Evolutionary conservation across 1,140 invertebrate species (phyloP).

Genomic region (Heliconius nattereri): DNA sequence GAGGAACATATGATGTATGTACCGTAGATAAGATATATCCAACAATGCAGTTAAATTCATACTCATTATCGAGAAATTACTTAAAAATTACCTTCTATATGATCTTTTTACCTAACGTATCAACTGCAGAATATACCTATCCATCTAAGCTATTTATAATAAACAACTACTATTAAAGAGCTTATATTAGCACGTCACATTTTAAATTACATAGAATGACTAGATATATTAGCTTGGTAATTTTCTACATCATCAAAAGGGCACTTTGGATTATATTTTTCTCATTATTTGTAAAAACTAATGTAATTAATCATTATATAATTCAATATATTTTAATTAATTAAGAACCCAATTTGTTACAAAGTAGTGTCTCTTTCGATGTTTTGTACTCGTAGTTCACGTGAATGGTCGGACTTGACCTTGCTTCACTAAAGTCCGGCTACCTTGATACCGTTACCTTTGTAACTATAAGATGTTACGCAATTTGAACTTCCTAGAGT

Average conservation of each 20-base stretch:
- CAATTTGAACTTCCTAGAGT: neutral
- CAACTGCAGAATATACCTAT: neutral
- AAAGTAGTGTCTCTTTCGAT: neutral
- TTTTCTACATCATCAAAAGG: neutral
- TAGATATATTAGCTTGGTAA: neutral
- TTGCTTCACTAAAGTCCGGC: neutral
- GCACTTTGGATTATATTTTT: neutral
- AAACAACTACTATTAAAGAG: neutral
- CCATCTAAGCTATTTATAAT: neutral
- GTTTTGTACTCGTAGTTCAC: neutral
- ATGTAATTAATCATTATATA: too few species aligned
- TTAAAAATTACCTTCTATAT: neutral
- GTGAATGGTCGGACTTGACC: neutral
- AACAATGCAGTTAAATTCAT: neutral
- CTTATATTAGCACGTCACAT: neutral
- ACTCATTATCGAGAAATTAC: neutral
- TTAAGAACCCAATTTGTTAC: neutral
- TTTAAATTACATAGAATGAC: conserved; percentile 1
- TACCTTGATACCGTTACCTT: neutral
- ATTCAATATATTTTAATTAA: neutral
- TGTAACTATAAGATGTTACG: neutral
- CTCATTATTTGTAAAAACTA: neutral
- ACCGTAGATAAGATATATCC: neutral
- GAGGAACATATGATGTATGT: neutral
- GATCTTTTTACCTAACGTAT: neutral